Base-by-base conservation (phyloP, 1,140 invertebrate species). In the Pseudomyrmex sp. region DNA sequence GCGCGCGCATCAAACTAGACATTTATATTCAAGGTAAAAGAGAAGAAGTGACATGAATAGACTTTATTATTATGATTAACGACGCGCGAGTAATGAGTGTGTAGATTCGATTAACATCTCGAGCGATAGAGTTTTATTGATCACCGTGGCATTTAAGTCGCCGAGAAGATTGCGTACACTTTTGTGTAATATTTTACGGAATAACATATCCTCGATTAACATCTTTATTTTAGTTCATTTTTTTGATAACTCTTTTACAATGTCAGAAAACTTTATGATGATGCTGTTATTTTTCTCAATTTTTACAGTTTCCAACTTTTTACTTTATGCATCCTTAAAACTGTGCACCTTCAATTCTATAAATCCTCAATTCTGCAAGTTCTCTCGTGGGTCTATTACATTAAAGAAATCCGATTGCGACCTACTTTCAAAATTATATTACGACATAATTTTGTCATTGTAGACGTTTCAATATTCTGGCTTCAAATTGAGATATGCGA, bases 351-450 rank as follows among this genome's bases (percentile, higher is more conserved):
- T 26, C 12, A 15, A 62, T 62, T 62, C 59, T 62, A 62, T 62
- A 26, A 62, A 62, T 62, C 23, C 23, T 62, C 13, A 5, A 62
- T 62, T 62, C 23, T 13, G 23, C 13, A 62, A 62, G 4, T 62
- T 62, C 12, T 62, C 35, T 35, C 35, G 35, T 26, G 20, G 59
- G 20, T 62, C 23, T 20, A 44, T 54, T 54, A 72, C 23, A 35
- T 70, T 35, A 35, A 26, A 70, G 52, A 44, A 56, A 46, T 73
- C 8, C 3, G 15, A 44, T 73, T 73, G 12, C 44, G 54, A 73
- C 3, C 13, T 4, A 72, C n/a, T 72, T 72, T 72, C 58, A 13
- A 73, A 3, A 73, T 73, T 59, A 73, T 13, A 73, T 73, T 73
- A 15, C n/a, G 20, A 59, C 12, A 73, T 56, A 59, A 73, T 58